phyloP scores from a whole-genome alignment of 2,888 invertebrate genomes.

The Enchytraeus crypticus region DNA sequence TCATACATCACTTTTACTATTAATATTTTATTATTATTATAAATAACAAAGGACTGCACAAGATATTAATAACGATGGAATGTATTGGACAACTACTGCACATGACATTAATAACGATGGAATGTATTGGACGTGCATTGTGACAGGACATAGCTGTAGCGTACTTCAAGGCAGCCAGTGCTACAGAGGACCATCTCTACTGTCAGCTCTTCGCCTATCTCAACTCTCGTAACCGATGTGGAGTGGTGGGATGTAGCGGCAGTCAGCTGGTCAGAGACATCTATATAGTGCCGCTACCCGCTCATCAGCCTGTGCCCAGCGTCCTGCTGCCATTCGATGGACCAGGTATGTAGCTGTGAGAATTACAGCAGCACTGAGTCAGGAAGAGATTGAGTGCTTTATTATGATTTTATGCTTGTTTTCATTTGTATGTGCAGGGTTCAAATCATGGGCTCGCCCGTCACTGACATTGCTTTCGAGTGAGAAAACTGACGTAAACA shows the following conservation, averaged over 20 bases:
- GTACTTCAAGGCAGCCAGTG: constrained; percentile 68
- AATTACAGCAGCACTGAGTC: no score
- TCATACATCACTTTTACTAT: no score
- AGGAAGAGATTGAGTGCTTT: not conserved
- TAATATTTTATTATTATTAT: no score
- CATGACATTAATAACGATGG: no score
- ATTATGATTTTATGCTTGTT: not conserved
- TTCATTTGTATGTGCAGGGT: not conserved
- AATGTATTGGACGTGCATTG: no score
- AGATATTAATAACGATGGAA: no score
- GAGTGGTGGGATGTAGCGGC: constrained; percentile 61
- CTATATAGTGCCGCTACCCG: constrained; percentile 77
- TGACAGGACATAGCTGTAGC: constrained; percentile 68
- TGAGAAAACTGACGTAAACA: no score
- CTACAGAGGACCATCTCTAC: constrained; percentile 69
- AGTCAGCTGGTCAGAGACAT: constrained; percentile 74
- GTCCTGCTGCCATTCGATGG: constrained; percentile 55
- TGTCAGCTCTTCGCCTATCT: constrained; percentile 79
- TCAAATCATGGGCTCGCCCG: no score
- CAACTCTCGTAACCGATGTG: constrained; percentile 61
- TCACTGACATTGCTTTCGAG: no score
- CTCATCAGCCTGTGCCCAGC: constrained; percentile 61
- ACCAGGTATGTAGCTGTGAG: constrained; percentile 55
- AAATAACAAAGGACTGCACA: no score
- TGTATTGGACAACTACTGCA: no score